Evolutionary conservation across 2,797 vertebrate species (phyloP).

Genomic region (Hippoglossus hippoglossus): DNA sequence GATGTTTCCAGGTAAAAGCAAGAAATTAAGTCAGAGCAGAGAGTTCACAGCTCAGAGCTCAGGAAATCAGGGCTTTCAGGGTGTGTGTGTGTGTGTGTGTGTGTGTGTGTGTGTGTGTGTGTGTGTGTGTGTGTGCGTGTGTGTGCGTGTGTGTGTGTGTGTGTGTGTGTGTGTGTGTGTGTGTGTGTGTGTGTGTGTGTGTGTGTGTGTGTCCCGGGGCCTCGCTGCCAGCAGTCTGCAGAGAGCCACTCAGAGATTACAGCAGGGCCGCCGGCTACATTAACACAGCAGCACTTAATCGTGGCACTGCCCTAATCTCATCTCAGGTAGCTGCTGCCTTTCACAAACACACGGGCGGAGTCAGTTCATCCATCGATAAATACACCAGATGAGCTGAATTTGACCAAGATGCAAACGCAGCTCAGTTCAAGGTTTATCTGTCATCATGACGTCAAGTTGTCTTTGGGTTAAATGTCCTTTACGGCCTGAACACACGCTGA

Average conservation of each 20-base stretch:
- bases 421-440: slow-evolving; percentile 6
- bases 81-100: slow-evolving; percentile 20
- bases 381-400: slow-evolving; percentile 23
- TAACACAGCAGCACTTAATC: slow-evolving; percentile 79
- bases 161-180: slow-evolving; percentile 47
- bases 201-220: slow-evolving; percentile 52
- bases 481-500: slow-evolving; percentile 24
- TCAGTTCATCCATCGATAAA: slow-evolving; percentile 24
- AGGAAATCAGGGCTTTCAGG: slow-evolving; percentile 57
- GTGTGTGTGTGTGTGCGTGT: slow-evolving; percentile 42
- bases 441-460: slow-evolving; percentile 5
- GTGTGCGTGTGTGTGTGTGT: slow-evolving; percentile 41
- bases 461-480: not conserved
- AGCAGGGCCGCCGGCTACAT: slow-evolving; percentile 68
- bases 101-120: slow-evolving; percentile 40
- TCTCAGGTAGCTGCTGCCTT: slow-evolving; percentile 78
- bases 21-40: slow-evolving; percentile 1
- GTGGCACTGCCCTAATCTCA: slow-evolving; percentile 74
- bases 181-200: slow-evolving; percentile 47
- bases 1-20: no score
- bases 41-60: slow-evolving; percentile 48
- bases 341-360: slow-evolving; percentile 35
- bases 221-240: slow-evolving; percentile 60
- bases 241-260: slow-evolving; percentile 78
- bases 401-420: slow-evolving; percentile 27